These are phyloP conservation scores for Deilephila porcellus DNA, from an alignment of 2,888 invertebrate species.

Conservation along the genomic window DNA sequence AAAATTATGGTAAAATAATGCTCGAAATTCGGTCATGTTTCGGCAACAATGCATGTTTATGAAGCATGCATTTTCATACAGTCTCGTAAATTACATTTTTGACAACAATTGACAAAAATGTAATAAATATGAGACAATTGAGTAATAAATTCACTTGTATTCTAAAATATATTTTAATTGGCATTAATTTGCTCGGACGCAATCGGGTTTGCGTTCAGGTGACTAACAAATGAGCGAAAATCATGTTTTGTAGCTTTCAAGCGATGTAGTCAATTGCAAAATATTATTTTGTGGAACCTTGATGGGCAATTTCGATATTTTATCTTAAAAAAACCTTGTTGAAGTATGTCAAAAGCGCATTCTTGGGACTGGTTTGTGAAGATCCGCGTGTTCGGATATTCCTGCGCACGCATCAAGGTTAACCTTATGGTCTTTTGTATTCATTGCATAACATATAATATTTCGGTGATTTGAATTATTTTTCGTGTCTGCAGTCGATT, in stretches of 20 bases:
- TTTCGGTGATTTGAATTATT: conserved; percentile 22
- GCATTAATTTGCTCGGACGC: not conserved
- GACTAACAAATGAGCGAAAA: conserved; percentile 17
- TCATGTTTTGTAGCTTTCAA: conserved; percentile 28
- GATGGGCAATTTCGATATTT: conserved; percentile 63
- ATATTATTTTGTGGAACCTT: conserved; percentile 31
- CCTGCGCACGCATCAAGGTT: conserved; percentile 50
- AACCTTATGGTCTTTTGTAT: conserved; percentile 45
- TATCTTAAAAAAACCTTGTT: conserved; percentile 60
- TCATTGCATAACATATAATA: conserved; percentile 51
- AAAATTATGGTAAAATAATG: too few species aligned
- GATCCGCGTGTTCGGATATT: conserved; percentile 56
- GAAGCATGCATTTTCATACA: not conserved
- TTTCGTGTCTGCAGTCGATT: conserved; percentile 4
- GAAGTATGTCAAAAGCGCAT: conserved; percentile 67
- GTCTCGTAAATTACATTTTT: not conserved
- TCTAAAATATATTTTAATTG: not conserved
- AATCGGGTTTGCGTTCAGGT: not conserved
- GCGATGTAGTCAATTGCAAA: conserved; percentile 15
- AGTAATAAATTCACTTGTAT: not conserved
- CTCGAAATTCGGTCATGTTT: too few species aligned
- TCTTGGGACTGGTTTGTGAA: conserved; percentile 65
- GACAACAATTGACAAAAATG: too few species aligned
- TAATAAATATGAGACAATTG: not conserved
- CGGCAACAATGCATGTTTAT: too few species aligned